Evolutionary conservation across 2,888 invertebrate species (phyloP), one percentile per base, ranked within the genome.

Genomic region (Masnerella sp.): DNA sequence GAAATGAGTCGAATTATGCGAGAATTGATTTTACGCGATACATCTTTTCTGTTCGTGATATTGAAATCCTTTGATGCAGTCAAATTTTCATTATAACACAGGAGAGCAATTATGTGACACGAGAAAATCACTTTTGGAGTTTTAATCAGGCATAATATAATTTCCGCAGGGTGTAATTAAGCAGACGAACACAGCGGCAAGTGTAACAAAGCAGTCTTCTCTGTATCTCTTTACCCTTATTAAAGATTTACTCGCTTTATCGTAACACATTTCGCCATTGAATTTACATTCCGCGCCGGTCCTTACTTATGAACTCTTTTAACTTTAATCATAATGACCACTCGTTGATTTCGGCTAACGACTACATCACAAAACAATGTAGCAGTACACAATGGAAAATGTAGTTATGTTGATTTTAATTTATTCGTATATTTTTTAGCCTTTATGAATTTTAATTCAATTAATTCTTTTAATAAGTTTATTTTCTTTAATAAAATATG

Each of bases 71-170:
- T 65, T 54, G 54, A 65, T 32, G 7, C 8, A 32, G 45, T 56
- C 68, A 30, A 52, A 59, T 59, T 59, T 68, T 68, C 68, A 45
- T 59, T 45, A 59, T 30, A 59, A 45, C 68, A 38, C 45, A 28
- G n/a, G 17, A 36, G n/a, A 59, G 30, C 45, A 59, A 64, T 74
- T 58, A 74, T 54, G 58, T 43, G 49, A 58, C 58, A 43, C 38
- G 67, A 20, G 62, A 64, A 74, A 80, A 79, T 78, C 76, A 72
- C 72, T 81, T 71, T 69, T 61, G 73, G 77, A 80, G 80, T 81
- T 77, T 80, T 77, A 78, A 80, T 74, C 78, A 79, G 78, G 73
- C 71, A 75, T 80, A 80, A 80, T 79, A 76, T 75, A 77, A 81
- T 79, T 79, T 78, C 69, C 77, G 75, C 67, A 59, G 34, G 40